phyloP scores from a whole-genome alignment of 1,140 invertebrate genomes.

The Piezodorus guildinii region DNA sequence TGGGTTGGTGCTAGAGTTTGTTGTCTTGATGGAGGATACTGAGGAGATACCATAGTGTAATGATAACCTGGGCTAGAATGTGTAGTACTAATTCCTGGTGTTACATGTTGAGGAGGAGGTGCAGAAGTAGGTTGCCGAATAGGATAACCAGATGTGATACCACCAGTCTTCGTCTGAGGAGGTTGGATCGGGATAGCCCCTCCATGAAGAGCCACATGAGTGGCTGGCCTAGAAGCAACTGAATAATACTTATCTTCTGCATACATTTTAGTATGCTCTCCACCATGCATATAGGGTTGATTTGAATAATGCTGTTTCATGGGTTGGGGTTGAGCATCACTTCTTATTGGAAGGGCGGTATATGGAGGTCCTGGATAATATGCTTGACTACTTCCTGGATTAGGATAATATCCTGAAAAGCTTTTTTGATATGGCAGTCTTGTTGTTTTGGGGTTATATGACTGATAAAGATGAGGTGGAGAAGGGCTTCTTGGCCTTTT shows the following conservation, averaged over 20 bases:
- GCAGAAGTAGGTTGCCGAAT: conserved; percentile 35
- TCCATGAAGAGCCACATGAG: conserved; percentile 39
- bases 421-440: conserved; percentile 30
- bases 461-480: conserved; percentile 40
- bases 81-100: conserved; percentile 15
- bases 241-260: conserved; percentile 28
- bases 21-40: not conserved
- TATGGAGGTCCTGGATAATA: conserved; percentile 2
- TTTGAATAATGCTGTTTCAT: conserved; percentile 6
- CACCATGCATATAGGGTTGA: conserved; percentile 19
- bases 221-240: conserved; percentile 33
- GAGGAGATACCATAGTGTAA: not conserved
- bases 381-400: conserved; percentile 1
- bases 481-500: conserved; percentile 56
- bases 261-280: conserved; percentile 22
- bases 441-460: conserved; percentile 39
- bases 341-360: not conserved
- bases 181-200: conserved; percentile 42
- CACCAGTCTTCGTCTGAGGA: conserved; percentile 40
- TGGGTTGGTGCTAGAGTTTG: not conserved
- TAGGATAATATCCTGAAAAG: not conserved
- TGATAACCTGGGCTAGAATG: conserved; percentile 18
- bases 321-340: not conserved
- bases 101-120: conserved; percentile 21
- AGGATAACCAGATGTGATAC: conserved; percentile 45